These are phyloP conservation scores for Sarcophaga rosellei DNA, from an alignment of 2,888 invertebrate genomes.

Conservation along the genomic window DNA sequence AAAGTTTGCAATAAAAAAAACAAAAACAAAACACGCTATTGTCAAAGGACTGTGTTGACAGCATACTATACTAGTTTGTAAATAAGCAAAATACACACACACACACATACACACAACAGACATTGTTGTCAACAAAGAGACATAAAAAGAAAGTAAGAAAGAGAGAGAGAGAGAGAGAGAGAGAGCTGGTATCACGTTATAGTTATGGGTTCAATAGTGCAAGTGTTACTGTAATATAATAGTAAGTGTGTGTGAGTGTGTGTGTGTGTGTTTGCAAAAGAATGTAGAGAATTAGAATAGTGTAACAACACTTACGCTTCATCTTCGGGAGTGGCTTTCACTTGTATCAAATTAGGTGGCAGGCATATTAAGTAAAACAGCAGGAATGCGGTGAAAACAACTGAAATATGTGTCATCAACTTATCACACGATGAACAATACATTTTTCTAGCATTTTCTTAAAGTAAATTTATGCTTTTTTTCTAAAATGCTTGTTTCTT, in stretches of 20 bases:
- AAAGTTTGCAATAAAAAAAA: slow-evolving; percentile 7
- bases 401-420: slow-evolving; percentile 81
- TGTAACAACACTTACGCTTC: slow-evolving; percentile 78
- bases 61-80: too few relatives aligned
- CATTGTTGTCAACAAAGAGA: neutral
- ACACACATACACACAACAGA: neutral
- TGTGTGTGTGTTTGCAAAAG: slow-evolving; percentile 1
- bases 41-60: slow-evolving; percentile 12
- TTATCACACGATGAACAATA: slow-evolving; percentile 78
- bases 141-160: neutral
- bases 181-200: neutral
- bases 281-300: slow-evolving; percentile 7
- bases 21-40: neutral
- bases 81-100: too few relatives aligned
- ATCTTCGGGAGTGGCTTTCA: slow-evolving; percentile 79
- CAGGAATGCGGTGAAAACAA: slow-evolving; percentile 80
- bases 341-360: slow-evolving; percentile 76
- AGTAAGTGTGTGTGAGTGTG: neutral
- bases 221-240: slow-evolving; percentile 8
- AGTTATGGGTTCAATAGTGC: neutral
- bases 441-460: slow-evolving; percentile 81
- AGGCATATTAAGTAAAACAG: slow-evolving; percentile 77
- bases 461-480: slow-evolving; percentile 52
- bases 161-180: neutral
- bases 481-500: neutral